A percentile compares a stretch with the other conserved stretches of the same genome.
Evolutionary conservation across 2,888 invertebrate species (phyloP).

Genomic region (Eucera pruinosa): DNA sequence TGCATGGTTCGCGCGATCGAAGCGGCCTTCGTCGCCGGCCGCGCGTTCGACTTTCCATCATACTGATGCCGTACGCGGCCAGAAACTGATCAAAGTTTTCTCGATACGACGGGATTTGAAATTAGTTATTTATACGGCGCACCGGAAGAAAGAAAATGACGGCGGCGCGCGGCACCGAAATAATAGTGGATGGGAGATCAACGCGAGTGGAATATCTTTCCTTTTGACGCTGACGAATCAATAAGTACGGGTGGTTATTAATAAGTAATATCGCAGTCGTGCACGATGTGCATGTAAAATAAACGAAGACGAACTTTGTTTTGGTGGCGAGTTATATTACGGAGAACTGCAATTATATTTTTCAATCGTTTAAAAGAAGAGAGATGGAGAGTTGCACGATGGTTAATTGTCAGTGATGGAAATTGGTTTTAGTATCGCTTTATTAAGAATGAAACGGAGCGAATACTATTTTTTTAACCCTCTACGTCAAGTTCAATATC

Average conservation of each 20-base stretch:
- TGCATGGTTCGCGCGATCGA: slow-evolving; percentile 68
- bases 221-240: background rate
- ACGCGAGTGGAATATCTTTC: background rate
- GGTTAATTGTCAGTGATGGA: background rate
- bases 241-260: too few species aligned
- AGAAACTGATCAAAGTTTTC: slow-evolving; percentile 80
- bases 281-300: background rate
- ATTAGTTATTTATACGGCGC: slow-evolving; percentile 79
- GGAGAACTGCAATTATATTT: too few species aligned
- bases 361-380: too few species aligned
- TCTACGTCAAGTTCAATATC: too few species aligned
- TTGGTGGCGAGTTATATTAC: too few species aligned
- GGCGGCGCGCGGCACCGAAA: slow-evolving; percentile 10
- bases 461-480: too few species aligned
- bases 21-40: slow-evolving; percentile 27
- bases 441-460: too few species aligned
- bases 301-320: background rate
- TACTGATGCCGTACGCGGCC: slow-evolving; percentile 33
- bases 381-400: too few species aligned
- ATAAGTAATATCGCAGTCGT: too few species aligned
- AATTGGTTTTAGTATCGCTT: background rate
- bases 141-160: slow-evolving; percentile 50
- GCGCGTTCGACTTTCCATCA: slow-evolving; percentile 40
- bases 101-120: slow-evolving; percentile 78
- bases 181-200: background rate